Evolutionary conservation across 1,140 invertebrate genomes (phyloP), one percentile per base, ranked within the genome.

Genomic region (Drosophila insularis): DNA sequence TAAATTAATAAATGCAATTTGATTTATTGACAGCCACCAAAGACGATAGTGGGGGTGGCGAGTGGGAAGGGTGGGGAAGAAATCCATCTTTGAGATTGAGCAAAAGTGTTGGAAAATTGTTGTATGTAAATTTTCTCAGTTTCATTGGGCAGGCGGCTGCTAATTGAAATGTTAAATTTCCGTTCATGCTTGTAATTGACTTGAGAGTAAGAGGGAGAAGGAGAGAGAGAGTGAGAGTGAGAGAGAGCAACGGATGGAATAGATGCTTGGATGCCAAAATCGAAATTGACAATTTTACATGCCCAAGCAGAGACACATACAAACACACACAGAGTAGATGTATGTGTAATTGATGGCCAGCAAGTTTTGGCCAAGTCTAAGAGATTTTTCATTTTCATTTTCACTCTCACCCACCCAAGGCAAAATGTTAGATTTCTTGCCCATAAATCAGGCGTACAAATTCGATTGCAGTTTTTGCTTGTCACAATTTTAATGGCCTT

Each of bases 141-240:
- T 27, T 27, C 27, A 27, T 27, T 27, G 27, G 27, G 14, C 19
- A 17, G 35, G 46, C 73, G 61, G 78, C 35, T 77, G 63, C 80
- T 90, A 91, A 90, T 91, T 89, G 78, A 87, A 91, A 91, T 90
- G 77, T 78, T 87, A 76, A 89, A 91, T 91, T 91, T 91, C 89
- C 89, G 89, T 75, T 84, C 89, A 86, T 78, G 89, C 89, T 78
- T 90, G 74, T 90, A 91, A 91, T 91, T 90, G 89, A 90, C 72
- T 89, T 90, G 63, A 63, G 4, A 27, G 27, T 27, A 61, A 46
- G 63, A 74, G 64, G 39, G 63, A 74, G 71, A 27, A 0, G 6
- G 62, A 8, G 32, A 0, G 4, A 11, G 32, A 32, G 31, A 8
- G 31, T 1, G 32, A 11, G 8, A 35, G 32, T 10, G 8, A 35